Evolutionary conservation across 1,140 invertebrate genomes (phyloP).

Genomic region (Solenopsis fugax): DNA sequence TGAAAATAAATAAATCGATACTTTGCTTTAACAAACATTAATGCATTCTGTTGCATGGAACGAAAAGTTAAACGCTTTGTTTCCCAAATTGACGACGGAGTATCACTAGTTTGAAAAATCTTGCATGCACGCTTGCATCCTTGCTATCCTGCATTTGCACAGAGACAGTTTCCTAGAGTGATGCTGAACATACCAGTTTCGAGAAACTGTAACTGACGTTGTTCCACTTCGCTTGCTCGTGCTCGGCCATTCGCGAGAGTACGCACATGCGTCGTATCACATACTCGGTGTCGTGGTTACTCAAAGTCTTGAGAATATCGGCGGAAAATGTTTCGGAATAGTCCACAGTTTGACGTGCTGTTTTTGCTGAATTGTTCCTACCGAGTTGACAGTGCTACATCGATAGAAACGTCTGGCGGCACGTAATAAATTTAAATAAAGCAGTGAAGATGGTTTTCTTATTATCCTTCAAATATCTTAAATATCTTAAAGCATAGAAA

Average conservation of each 20-base stretch:
- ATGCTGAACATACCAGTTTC: slow-evolving; percentile 59
- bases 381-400: slow-evolving; percentile 14
- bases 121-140: not conserved
- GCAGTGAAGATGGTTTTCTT: not conserved
- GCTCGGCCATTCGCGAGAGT: slow-evolving; percentile 54
- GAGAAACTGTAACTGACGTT: slow-evolving; percentile 63
- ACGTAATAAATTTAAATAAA: not conserved
- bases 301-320: slow-evolving; percentile 54
- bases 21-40: slow-evolving; percentile 19
- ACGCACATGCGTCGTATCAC: slow-evolving; percentile 58
- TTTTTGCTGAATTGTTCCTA: slow-evolving; percentile 21
- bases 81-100: slow-evolving; percentile 1
- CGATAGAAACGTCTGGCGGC: slow-evolving; percentile 11
- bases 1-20: not conserved
- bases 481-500: not conserved
- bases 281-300: slow-evolving; percentile 50
- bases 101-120: slow-evolving; percentile 50
- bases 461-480: not conserved
- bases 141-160: slow-evolving; percentile 27
- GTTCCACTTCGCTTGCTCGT: slow-evolving; percentile 57
- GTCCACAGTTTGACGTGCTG: slow-evolving; percentile 46
- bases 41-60: not conserved
- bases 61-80: slow-evolving; percentile 24
- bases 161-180: slow-evolving; percentile 53
- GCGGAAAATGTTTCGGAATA: slow-evolving; percentile 45